Conservation (phyloP, 2,113 vertebrate species). For the Cisticola juncidis region DNA sequence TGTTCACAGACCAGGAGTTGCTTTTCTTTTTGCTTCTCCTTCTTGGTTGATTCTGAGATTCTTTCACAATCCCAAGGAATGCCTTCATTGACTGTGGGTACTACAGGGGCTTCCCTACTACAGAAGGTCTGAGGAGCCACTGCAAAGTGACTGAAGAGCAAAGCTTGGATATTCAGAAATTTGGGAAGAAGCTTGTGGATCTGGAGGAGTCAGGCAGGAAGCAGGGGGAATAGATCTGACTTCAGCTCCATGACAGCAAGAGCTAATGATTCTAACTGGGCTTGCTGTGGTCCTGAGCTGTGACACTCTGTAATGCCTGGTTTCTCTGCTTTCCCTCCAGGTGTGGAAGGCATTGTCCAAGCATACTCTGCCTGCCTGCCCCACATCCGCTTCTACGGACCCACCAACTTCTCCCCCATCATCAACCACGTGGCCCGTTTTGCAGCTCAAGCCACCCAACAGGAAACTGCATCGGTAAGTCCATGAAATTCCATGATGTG, state of each 20-base stretch:
- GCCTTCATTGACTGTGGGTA: not conserved
- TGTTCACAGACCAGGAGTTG: not conserved
- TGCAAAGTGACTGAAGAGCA: not conserved
- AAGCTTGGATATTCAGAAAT: not conserved
- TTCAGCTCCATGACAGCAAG: not conserved
- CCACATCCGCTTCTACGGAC: conserved; percentile 96
- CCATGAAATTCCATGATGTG: rapidly evolving
- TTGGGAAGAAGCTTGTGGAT: not conserved
- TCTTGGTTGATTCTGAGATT: not conserved
- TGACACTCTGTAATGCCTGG: not conserved
- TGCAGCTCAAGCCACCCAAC: conserved; percentile 90
- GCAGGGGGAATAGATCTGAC: rapidly evolving
- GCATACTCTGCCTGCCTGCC: conserved; percentile 93
- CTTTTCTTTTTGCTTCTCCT: not conserved
- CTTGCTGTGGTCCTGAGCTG: not conserved
- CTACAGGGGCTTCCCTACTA: rapidly evolving
- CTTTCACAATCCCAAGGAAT: not conserved
- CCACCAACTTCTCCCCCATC: conserved; percentile 97
- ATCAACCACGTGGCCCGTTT: conserved; percentile 95
- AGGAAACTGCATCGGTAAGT: conserved; percentile 88
- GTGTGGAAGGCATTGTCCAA: conserved; percentile 94
- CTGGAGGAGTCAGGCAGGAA: not conserved
- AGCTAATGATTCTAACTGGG: not conserved
- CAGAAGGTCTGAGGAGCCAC: not conserved
- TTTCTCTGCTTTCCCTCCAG: conserved; percentile 63